Percentiles rank a stretch among this genome's conserved stretches.
phyloP scores from a whole-genome alignment of 2,797 vertebrate species.

The Sphenodon punctatus region DNA sequence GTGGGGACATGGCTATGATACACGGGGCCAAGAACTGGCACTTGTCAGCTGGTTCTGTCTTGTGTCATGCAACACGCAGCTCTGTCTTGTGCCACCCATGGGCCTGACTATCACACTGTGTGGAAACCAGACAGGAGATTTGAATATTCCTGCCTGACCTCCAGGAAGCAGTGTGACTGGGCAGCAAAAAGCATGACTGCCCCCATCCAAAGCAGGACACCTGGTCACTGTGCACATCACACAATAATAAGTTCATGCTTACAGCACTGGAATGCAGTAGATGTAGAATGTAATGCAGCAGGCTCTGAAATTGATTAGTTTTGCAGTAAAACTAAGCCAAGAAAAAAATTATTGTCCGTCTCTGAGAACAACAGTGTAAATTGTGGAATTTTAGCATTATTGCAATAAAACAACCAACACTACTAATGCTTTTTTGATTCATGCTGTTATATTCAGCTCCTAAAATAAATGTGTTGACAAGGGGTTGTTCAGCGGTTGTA shows the following conservation, averaged over 20 bases:
- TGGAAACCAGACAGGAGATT: too few species aligned
- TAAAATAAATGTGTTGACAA: not conserved
- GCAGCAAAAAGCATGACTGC: too few species aligned
- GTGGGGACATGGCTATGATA: too few species aligned
- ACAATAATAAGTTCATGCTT: not conserved
- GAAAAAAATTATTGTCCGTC: not conserved
- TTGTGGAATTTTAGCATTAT: not conserved
- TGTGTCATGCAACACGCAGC: too few species aligned
- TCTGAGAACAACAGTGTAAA: not conserved
- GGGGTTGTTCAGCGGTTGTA: not conserved
- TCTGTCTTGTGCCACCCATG: too few species aligned
- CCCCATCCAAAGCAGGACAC: fast-evolving
- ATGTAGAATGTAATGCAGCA: not conserved
- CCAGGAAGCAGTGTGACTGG: too few species aligned
- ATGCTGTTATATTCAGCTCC: not conserved
- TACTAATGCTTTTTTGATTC: not conserved
- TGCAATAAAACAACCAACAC: not conserved
- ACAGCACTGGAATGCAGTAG: not conserved
- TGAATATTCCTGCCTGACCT: too few species aligned
- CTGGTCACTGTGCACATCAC: not conserved
- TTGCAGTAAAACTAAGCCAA: not conserved
- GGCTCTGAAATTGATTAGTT: not conserved
- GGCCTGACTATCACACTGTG: too few species aligned
- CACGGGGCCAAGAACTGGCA: too few species aligned
- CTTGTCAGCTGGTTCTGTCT: too few species aligned